Evolutionary conservation across 2,797 vertebrate species (phyloP).

Genomic region (Protosalanx chinensis): DNA sequence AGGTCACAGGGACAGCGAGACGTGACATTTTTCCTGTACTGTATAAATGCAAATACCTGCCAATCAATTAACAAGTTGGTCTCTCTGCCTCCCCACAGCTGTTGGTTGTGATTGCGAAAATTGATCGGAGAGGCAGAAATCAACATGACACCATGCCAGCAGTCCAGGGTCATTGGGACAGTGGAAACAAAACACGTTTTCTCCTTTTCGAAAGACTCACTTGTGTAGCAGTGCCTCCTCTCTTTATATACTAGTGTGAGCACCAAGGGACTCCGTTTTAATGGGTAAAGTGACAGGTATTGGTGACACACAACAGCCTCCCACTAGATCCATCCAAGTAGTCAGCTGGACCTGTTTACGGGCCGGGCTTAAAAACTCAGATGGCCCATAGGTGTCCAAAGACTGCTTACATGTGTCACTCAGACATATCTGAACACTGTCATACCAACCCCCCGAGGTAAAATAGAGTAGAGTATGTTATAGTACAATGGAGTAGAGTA

Average conservation of each 20-base stretch:
- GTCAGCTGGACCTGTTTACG: not conserved
- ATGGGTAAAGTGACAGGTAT: not conserved
- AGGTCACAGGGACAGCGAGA: conserved; percentile 57
- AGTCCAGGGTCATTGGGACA: conserved; percentile 20
- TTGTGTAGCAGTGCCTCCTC: conserved; percentile 1
- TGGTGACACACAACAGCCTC: not conserved
- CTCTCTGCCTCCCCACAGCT: conserved; percentile 48
- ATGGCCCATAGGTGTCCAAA: no score
- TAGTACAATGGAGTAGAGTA: no score
- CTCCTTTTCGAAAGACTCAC: conserved; percentile 6
- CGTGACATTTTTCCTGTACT: conserved; percentile 46
- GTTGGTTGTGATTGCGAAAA: conserved; percentile 57
- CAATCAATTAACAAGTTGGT: conserved; percentile 61
- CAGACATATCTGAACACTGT: not conserved
- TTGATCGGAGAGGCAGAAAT: conserved; percentile 56
- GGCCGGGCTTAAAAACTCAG: not conserved
- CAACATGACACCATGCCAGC: conserved; percentile 23
- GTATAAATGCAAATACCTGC: conserved; percentile 55
- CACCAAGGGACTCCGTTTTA: not conserved
- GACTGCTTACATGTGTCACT: no score
- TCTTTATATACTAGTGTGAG: not conserved
- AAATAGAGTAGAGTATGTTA: not conserved
- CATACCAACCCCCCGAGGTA: not conserved
- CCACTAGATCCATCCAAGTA: not conserved
- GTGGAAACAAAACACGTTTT: conserved; percentile 18